Evolutionary conservation across 2,113 vertebrate species (phyloP).

Genomic region (Zapornia atra): DNA sequence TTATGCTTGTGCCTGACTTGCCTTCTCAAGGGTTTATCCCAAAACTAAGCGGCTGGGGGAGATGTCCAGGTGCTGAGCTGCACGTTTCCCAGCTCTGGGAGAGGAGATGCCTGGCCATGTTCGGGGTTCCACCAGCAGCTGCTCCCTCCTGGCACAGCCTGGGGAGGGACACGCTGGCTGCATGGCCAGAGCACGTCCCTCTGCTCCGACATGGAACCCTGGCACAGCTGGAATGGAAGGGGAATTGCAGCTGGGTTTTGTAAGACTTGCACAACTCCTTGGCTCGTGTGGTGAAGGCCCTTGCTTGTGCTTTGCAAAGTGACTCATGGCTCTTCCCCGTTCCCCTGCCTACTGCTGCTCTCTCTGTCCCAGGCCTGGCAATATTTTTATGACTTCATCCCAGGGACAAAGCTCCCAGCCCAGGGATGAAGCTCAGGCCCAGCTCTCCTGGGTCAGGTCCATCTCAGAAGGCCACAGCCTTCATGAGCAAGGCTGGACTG

Average conservation of each 20-base stretch:
- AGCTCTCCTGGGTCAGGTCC: background rate
- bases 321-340: background rate
- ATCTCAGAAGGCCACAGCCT: background rate
- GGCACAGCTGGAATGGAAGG: rapidly evolving
- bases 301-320: background rate
- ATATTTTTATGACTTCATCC: background rate
- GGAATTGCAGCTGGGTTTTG: background rate
- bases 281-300: rapidly evolving
- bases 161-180: background rate
- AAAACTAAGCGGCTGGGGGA: background rate
- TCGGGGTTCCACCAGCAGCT: background rate
- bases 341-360: background rate
- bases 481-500: background rate
- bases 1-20: background rate
- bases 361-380: background rate
- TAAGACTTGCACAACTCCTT: background rate
- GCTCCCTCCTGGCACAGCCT: background rate
- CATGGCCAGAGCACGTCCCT: rapidly evolving
- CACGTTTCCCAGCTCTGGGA: rapidly evolving
- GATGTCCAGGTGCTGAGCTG: background rate
- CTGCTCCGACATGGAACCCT: background rate
- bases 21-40: background rate
- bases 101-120: background rate
- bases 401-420: background rate
- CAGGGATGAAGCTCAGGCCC: background rate